Evolutionary conservation across 2,888 invertebrate species (phyloP).

Genomic region (Lithosia quadra): DNA sequence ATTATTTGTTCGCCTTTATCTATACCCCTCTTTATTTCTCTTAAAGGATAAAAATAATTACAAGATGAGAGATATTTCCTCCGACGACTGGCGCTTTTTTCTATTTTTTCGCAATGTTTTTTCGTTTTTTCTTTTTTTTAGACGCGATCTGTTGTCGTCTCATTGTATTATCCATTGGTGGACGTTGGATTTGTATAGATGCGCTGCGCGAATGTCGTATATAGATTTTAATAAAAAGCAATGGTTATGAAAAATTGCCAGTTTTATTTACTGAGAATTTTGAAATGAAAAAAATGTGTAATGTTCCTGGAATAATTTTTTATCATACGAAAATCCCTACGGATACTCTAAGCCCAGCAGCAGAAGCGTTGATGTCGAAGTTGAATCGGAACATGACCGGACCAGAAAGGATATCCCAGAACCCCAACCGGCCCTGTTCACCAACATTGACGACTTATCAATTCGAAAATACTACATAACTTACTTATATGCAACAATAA

Average conservation of each 20-base stretch:
- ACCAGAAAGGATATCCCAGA: no score
- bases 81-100: conserved; percentile 51
- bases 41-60: conserved; percentile 87
- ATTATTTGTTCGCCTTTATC: conserved; percentile 74
- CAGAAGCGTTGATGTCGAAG: no score
- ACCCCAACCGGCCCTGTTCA: no score
- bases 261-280: background rate
- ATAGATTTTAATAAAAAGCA: background rate
- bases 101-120: conserved; percentile 62
- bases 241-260: background rate
- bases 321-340: no score
- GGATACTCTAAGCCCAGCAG: no score
- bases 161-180: conserved; percentile 77
- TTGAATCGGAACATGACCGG: no score
- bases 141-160: conserved; percentile 77
- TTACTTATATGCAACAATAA: no score
- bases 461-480: no score
- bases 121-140: conserved; percentile 63
- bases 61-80: conserved; percentile 84
- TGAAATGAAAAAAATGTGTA: background rate
- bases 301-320: background rate
- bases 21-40: conserved; percentile 73
- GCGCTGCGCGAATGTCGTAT: background rate
- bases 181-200: conserved; percentile 56
- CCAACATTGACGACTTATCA: no score